Evolutionary conservation across 92 coral and sea anemone species (phyloP).

Genomic region (Desmophyllum pertusum): DNA sequence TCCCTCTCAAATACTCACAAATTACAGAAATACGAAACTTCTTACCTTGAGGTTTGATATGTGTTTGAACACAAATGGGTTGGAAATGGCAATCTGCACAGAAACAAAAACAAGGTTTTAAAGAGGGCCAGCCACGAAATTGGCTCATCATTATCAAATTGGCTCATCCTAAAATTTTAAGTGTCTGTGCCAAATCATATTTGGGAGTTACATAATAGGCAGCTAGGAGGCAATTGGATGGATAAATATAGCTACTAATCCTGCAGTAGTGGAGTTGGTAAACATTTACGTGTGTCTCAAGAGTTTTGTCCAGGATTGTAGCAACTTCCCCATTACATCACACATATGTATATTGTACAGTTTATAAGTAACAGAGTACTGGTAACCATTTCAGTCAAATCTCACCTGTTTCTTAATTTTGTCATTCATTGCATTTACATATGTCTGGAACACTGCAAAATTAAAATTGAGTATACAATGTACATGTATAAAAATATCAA

Average conservation of each 20-base stretch:
- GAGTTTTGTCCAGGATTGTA: too few relatives aligned
- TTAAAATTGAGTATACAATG: too few relatives aligned
- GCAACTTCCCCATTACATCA: background rate
- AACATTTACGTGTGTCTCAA: too few relatives aligned
- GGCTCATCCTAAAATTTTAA: too few relatives aligned
- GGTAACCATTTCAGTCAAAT: background rate
- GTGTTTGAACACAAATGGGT: slow-evolving; percentile 98
- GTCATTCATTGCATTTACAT: slow-evolving; percentile 97
- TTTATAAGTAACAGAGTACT: background rate
- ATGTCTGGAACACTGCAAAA: slow-evolving; percentile 92
- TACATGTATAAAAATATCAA: too few relatives aligned
- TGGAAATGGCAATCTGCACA: slow-evolving; percentile 90
- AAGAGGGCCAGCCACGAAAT: too few relatives aligned
- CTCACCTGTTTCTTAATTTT: slow-evolving; percentile 94
- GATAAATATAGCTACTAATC: too few relatives aligned
- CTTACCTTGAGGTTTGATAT: slow-evolving; percentile 98
- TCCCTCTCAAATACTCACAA: too few relatives aligned
- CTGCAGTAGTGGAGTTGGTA: too few relatives aligned
- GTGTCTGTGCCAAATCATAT: too few relatives aligned
- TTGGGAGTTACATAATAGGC: too few relatives aligned
- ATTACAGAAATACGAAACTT: background rate
- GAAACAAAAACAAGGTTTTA: background rate
- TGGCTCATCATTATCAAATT: background rate
- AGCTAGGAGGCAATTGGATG: too few relatives aligned
- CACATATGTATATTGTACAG: background rate